Evolutionary conservation across 2,113 vertebrate species (phyloP), one percentile per base, ranked within the genome.

Genomic region (Ammospiza caudacuta): DNA sequence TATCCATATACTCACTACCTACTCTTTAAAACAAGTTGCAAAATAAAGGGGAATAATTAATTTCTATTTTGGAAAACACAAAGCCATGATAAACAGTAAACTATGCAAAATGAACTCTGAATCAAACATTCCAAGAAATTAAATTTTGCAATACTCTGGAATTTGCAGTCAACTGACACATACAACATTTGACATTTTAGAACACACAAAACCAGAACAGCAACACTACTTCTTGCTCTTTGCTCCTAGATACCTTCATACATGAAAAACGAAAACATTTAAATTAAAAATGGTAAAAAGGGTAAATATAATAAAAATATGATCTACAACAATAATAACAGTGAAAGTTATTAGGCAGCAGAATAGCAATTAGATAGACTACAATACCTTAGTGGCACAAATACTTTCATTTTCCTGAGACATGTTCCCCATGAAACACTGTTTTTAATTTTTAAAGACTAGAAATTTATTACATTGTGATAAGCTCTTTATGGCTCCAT

Each of bases 361-460:
- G 43, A 75, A 57, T 29, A 90, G 54, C 51, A 91, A 93, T 89
- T 90, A 77, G 35, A 84, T 74, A 87, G 31, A 58, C 21, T 78
- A 87, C 39, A 92, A 85, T 66, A 90, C 61, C 59, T 74, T 59
- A 69, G 84, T 83, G 83, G 78, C 47, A 12, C 25, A 91, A 95
- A 77, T 63, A 86, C 41, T 91, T 96, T 93, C 23, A 92, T 87
- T 94, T 93, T 85, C 51, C 59, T 44, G 69, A 83, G 58, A 82
- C 64, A 59, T 12, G n/a, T 37, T 85, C 44, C 66, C 52, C 64
- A 57, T 52, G 72, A 94, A 96, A 86, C 43, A 57, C 10, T 37
- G 61, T 15, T 94, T 94, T 95, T 96, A 94, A 96, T 96, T 96
- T 95, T 95, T 95, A 94, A 96, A 90, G 64, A 89, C 82, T 68